phyloP scores from a whole-genome alignment of 2,797 vertebrate genomes.

The Zalophus californianus region DNA sequence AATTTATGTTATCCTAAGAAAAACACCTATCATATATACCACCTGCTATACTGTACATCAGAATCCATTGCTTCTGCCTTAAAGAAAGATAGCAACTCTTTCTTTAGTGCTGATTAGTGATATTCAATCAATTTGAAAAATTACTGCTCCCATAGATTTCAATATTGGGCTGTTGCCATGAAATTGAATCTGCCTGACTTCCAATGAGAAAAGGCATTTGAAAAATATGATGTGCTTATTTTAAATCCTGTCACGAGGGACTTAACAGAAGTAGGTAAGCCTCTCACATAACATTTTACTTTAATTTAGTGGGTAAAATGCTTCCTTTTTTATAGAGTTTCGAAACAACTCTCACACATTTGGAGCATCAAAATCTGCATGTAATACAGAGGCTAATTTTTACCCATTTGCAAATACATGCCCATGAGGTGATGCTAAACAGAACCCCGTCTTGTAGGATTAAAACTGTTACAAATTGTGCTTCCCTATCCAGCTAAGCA shows the following conservation, averaged over 20 bases:
- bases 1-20: conserved; percentile 26
- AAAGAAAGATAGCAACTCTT: conserved; percentile 58
- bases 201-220: conserved; percentile 10
- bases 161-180: conserved; percentile 52
- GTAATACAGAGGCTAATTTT: neutral
- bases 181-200: conserved; percentile 75
- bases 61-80: conserved; percentile 56
- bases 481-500: neutral
- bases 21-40: neutral
- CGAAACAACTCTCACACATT: conserved; percentile 38
- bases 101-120: conserved; percentile 51
- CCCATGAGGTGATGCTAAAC: neutral
- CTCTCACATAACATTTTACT: neutral
- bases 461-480: neutral
- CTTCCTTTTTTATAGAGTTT: neutral
- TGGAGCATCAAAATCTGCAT: neutral
- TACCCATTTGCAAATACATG: neutral
- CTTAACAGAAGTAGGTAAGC: neutral
- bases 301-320: conserved; percentile 51
- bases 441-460: neutral
- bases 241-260: neutral
- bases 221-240: conserved; percentile 45
- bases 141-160: conserved; percentile 68
- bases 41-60: neutral
- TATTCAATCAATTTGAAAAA: conserved; percentile 77